These are phyloP conservation scores for Cotesia typhae DNA, from an alignment of 1,140 invertebrate genomes.

Conservation along the genomic window DNA sequence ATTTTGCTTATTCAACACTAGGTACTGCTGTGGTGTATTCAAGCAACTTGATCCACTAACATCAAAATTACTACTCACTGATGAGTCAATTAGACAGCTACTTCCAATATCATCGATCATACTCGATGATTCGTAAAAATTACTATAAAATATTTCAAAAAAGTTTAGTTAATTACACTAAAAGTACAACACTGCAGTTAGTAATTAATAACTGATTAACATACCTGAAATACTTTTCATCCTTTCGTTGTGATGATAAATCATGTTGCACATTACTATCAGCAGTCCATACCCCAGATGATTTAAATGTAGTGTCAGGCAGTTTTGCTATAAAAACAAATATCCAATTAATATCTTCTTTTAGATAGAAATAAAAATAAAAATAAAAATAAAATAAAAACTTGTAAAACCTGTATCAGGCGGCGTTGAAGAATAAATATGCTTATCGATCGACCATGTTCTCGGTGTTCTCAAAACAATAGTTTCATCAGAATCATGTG, in stretches of 20 bases:
- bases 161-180: neutral
- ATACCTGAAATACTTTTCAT: slow-evolving; percentile 54
- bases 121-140: slow-evolving; percentile 40
- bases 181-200: neutral
- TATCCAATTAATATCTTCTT: neutral
- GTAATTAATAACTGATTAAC: slow-evolving; percentile 24
- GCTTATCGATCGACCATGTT: slow-evolving; percentile 30
- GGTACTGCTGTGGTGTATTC: slow-evolving; percentile 52
- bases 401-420: neutral
- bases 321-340: slow-evolving; percentile 21
- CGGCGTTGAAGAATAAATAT: slow-evolving; percentile 40
- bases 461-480: slow-evolving; percentile 36
- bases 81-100: slow-evolving; percentile 48
- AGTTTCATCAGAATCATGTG: slow-evolving; percentile 40
- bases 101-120: slow-evolving; percentile 53
- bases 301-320: slow-evolving; percentile 18
- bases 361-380: neutral
- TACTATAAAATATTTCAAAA: slow-evolving; percentile 15
- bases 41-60: slow-evolving; percentile 52
- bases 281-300: slow-evolving; percentile 22
- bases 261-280: slow-evolving; percentile 33
- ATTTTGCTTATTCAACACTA: slow-evolving; percentile 74
- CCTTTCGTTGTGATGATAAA: slow-evolving; percentile 50
- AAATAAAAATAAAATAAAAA: neutral
- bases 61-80: slow-evolving; percentile 43